Evolutionary conservation across 2,113 vertebrate genomes (phyloP), one percentile per base, ranked within the genome.

Genomic region (Erythrocercus mccallii): DNA sequence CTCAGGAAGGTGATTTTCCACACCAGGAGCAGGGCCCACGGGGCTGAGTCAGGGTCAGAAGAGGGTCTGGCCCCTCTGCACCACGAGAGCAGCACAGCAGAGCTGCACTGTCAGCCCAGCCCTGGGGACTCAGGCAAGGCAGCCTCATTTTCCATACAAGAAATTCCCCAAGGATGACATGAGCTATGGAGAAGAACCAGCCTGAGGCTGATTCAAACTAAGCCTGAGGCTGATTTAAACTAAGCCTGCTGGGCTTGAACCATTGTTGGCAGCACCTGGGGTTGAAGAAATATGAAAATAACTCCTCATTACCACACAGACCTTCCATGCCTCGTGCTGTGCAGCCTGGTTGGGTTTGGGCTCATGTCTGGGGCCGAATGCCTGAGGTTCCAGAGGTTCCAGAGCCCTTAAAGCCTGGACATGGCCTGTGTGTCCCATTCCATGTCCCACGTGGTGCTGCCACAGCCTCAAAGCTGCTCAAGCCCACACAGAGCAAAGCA

Each of bases 331-430:
- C 71, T 45, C 5, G 18, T 60, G 45, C 5, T 60, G 58, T 7
- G 37, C 58, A 6, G 28, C 48, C 44, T 30, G 23, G 5, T 58
- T 6, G 8, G 50, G 28, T 42, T 81, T 54, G 88, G 58, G 50
- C 28, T 85, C 0, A 0, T 76, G 31, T 44, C 27, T 31, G 4
- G 47, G 30, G 60, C 19, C 2, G 2, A 51, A n/a, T 0, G 2
- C 28, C 15, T 15, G 45, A 37, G 40, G 54, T 79, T 82, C 44
- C 72, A 40, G 20, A 27, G 1, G 24, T 33, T n/a, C 30, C 6
- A 5, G 81, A 56, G 74, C 51, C 6, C 0, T 11, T 11, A 14
- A 56, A 82, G 42, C 12, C 37, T 42, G 85, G 37, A 4, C 27
- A 1, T 47, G 0, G 9, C 51, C 35, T n/a, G 9, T 54, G 23